Base-by-base conservation (phyloP, 35 echinoderm and acorn worm species). In the Lytechinus pictus region DNA sequence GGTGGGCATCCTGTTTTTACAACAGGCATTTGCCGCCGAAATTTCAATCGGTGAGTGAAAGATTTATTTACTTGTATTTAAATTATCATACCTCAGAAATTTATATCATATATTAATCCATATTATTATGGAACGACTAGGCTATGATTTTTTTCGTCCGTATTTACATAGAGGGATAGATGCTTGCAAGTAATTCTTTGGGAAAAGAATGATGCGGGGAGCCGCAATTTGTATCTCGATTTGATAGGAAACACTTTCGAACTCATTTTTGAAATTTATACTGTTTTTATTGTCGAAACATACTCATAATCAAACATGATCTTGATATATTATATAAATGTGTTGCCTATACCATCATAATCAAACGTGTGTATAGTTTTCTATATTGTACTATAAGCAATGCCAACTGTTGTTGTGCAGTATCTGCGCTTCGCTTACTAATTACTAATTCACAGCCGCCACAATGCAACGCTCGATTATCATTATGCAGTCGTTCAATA, bases 11-110 rank as follows among this genome's bases (percentile, higher is more conserved):
- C 52, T 93, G 53, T 3, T 93, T 28, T 54, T 55, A 24, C 92
- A 93, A 24, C 92, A 93, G 54, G 53, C 92, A 57, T 93, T 93
- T 93, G 92, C 92, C 92, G 92, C 52, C 52, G 92, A 93, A 93
- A 57, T 93, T 27, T 55, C 92, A 93, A 93, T 93, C n/a, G 92
- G 92, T 93, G 28, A 93, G 92, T 93, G 27, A 57, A 3, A 93
- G 27, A 89, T 14, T 52, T 52, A 90, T 79, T 24, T 24, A n/a
- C n/a, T n/a, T n/a, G n/a, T n/a, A 60, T 60, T 12, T 3, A 9
- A 12, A 60, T 10, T 10, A 60, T 10, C 57, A 60, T 8, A 60
- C 57, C 10, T 60, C 57, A 12, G 57, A 12, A n/a, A 60, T 60
- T 44, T 7, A 60, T 60, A 60, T 60, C 10, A 10, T 60, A 60